A percentile compares a stretch with the other conserved stretches of the same genome.
These are phyloP conservation scores for Pterois miles DNA, from an alignment of 2,797 vertebrate species.

Conservation along the genomic window DNA sequence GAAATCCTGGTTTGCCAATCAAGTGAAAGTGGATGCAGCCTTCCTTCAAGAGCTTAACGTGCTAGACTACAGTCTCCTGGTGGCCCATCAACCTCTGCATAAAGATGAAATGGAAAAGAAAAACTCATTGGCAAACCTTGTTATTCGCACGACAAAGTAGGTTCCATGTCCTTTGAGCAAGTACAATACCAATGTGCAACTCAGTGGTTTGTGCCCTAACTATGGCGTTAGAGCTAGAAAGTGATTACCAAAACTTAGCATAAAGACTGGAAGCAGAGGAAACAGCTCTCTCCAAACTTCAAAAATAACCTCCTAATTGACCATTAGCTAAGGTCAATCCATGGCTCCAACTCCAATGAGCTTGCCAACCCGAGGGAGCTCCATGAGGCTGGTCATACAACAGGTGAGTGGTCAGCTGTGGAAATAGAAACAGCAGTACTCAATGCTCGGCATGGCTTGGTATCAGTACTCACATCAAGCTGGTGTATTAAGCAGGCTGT, in stretches of 20 bases:
- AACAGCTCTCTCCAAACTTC: background rate
- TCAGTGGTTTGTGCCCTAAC: background rate
- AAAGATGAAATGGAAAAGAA: slow-evolving; percentile 72
- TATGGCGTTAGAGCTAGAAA: too few species aligned
- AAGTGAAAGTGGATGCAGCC: slow-evolving; percentile 79
- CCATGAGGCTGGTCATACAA: background rate
- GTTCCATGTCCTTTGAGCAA: slow-evolving; percentile 6
- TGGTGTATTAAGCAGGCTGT: background rate
- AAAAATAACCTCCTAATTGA: background rate
- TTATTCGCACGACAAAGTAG: slow-evolving; percentile 77
- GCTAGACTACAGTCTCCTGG: slow-evolving; percentile 86
- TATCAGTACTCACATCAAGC: background rate
- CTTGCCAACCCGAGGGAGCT: too few species aligned
- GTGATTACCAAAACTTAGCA: background rate
- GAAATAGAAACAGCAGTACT: background rate
- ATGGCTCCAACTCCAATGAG: background rate
- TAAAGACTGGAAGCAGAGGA: background rate
- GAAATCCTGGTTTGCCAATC: slow-evolving; percentile 78
- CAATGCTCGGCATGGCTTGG: background rate
- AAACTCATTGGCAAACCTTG: slow-evolving; percentile 66
- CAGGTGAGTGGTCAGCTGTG: too few species aligned
- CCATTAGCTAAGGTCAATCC: background rate
- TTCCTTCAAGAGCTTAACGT: slow-evolving; percentile 82
- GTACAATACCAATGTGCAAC: background rate
- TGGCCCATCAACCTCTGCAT: slow-evolving; percentile 82